These are phyloP conservation scores for Coregonus clupeaformis DNA, from an alignment of 2,113 vertebrate species.

Conservation along the genomic window DNA sequence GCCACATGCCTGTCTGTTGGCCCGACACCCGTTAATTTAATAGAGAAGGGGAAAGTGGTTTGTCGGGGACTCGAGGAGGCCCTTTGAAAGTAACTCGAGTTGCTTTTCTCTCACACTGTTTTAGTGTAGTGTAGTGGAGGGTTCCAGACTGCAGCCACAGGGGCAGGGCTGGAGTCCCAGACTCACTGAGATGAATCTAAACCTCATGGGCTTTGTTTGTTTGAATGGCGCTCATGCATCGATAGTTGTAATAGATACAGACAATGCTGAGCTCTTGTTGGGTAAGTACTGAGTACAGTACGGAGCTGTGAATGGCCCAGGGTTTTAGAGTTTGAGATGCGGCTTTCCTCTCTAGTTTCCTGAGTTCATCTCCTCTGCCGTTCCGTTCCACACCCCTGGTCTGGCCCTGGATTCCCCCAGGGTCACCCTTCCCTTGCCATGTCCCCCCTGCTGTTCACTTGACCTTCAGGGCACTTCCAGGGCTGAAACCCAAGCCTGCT, in stretches of 20 bases:
- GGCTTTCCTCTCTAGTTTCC: constrained; percentile 4
- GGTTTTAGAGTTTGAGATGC: constrained; percentile 26
- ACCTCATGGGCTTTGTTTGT: constrained; percentile 15
- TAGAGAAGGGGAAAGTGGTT: constrained; percentile 27
- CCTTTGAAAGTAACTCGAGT: constrained; percentile 14
- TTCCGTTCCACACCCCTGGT: not conserved
- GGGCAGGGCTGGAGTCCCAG: constrained; percentile 13
- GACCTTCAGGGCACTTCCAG: constrained; percentile 53
- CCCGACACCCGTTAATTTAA: constrained; percentile 1
- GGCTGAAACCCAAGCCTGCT: constrained; percentile 57
- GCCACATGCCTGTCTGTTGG: constrained; percentile 28
- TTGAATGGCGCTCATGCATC: constrained; percentile 6
- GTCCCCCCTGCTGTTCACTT: constrained; percentile 40
- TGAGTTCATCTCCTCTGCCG: not conserved
- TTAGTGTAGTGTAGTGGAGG: constrained; percentile 1
- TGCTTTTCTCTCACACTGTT: constrained; percentile 9
- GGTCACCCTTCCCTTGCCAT: not conserved
- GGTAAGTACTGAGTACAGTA: constrained; percentile 3
- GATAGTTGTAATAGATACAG: constrained; percentile 5
- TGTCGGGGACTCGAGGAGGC: constrained; percentile 13
- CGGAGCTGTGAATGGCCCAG: not conserved
- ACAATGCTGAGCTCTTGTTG: constrained; percentile 12
- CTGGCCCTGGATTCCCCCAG: not conserved
- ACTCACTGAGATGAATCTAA: constrained; percentile 32
- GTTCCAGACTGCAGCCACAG: constrained; percentile 16